These are phyloP conservation scores for Cettia cetti DNA, from an alignment of 2,113 vertebrate species.

Conservation along the genomic window DNA sequence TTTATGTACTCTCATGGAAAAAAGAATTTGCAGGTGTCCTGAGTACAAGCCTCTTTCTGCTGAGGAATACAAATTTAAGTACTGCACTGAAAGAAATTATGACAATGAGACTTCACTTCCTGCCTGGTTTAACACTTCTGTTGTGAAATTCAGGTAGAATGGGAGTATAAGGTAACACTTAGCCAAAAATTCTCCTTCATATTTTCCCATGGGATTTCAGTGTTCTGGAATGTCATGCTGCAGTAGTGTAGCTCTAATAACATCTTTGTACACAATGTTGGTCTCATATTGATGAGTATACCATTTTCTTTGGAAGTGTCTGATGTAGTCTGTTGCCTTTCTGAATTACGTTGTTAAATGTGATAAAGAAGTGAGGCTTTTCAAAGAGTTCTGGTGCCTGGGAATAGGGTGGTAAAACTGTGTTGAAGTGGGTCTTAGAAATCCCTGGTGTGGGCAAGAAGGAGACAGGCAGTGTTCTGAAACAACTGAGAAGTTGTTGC, in stretches of 20 bases:
- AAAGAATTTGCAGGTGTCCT: not conserved
- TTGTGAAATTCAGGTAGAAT: not conserved
- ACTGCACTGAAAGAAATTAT: not conserved
- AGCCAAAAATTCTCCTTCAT: not conserved
- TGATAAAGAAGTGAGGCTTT: not conserved
- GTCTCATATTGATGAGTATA: not conserved
- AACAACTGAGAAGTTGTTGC: not conserved
- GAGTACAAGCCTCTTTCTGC: not conserved
- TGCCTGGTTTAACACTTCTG: not conserved
- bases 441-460: not conserved
- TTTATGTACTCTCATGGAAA: not conserved
- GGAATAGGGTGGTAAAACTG: not conserved
- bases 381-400: not conserved
- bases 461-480: not conserved
- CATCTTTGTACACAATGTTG: not conserved
- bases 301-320: not conserved
- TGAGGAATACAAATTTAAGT: not conserved
- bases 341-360: not conserved
- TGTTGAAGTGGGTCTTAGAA: not conserved
- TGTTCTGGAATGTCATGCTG: not conserved
- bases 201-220: not conserved
- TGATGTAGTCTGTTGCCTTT: not conserved
- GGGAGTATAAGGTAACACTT: not conserved
- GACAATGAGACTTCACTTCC: not conserved
- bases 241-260: accelerated